Evolutionary conservation across 2,113 vertebrate genomes (phyloP).

Genomic region (Ammodytes marinus): DNA sequence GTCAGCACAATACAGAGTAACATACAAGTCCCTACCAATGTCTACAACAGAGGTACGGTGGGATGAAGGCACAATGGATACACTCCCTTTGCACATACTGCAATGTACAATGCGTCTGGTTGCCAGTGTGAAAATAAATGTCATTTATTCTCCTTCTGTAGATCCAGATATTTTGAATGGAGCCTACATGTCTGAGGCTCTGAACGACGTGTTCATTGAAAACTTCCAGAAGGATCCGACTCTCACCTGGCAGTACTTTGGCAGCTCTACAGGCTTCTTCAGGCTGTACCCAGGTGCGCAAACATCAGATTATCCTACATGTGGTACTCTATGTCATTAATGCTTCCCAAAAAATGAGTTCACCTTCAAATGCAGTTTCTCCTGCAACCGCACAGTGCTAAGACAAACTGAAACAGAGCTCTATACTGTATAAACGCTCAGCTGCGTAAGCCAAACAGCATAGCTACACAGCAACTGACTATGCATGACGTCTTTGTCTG

Average conservation of each 20-base stretch:
- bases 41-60: slow-evolving; percentile 94
- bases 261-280: slow-evolving; percentile 96
- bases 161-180: slow-evolving; percentile 94
- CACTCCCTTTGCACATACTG: background rate
- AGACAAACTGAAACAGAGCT: background rate
- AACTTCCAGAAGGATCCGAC: slow-evolving; percentile 96
- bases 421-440: slow-evolving; percentile 27
- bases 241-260: slow-evolving; percentile 97
- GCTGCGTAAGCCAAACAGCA: slow-evolving; percentile 37
- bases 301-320: no score
- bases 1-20: slow-evolving; percentile 93
- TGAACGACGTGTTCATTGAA: slow-evolving; percentile 93
- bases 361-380: background rate
- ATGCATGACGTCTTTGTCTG: slow-evolving; percentile 30
- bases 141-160: slow-evolving; percentile 57
- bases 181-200: slow-evolving; percentile 95
- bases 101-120: background rate
- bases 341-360: background rate
- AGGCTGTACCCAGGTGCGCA: slow-evolving; percentile 94
- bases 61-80: no score
- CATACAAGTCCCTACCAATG: slow-evolving; percentile 95
- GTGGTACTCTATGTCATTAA: background rate
- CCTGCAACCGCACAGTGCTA: background rate
- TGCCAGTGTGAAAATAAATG: background rate
- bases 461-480: slow-evolving; percentile 57